phyloP scores from a whole-genome alignment of 2,113 vertebrate genomes.

The Jacana jacana region DNA sequence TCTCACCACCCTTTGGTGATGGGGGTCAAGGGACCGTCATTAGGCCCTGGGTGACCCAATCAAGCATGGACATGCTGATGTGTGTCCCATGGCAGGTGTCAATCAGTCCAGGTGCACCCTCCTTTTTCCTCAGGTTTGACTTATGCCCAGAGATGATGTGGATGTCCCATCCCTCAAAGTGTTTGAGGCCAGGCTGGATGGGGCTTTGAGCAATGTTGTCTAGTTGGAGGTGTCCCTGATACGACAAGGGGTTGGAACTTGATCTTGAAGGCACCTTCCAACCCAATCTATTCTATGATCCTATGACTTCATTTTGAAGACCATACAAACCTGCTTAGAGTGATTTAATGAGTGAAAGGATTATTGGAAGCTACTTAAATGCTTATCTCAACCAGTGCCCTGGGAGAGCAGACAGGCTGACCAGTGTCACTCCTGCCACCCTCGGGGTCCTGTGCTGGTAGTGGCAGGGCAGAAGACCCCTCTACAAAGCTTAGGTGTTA shows the following conservation, averaged over 20 bases:
- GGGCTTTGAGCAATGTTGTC: too few species aligned
- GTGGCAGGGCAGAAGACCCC: neutral
- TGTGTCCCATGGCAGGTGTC: fast-evolving
- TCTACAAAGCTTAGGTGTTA: neutral
- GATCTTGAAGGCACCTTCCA: too few species aligned
- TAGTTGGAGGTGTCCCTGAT: too few species aligned
- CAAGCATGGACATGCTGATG: fast-evolving
- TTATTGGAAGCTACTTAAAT: neutral
- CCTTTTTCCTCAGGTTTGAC: neutral
- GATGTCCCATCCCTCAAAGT: too few species aligned
- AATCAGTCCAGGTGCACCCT: neutral
- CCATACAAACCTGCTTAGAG: neutral
- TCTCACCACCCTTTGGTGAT: fast-evolving
- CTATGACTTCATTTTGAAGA: neutral
- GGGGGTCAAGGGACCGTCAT: fast-evolving
- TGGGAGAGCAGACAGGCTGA: neutral
- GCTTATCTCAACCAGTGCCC: neutral
- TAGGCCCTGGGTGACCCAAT: fast-evolving
- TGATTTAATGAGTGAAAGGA: neutral
- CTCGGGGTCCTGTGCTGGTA: fast-evolving
- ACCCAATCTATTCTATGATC: too few species aligned
- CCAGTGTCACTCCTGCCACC: neutral
- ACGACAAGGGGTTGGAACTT: too few species aligned
- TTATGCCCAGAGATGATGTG: too few species aligned
- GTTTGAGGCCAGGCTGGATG: too few species aligned